Conservation (phyloP, 64 coral and sea anemone species). For the Actinia equina region DNA sequence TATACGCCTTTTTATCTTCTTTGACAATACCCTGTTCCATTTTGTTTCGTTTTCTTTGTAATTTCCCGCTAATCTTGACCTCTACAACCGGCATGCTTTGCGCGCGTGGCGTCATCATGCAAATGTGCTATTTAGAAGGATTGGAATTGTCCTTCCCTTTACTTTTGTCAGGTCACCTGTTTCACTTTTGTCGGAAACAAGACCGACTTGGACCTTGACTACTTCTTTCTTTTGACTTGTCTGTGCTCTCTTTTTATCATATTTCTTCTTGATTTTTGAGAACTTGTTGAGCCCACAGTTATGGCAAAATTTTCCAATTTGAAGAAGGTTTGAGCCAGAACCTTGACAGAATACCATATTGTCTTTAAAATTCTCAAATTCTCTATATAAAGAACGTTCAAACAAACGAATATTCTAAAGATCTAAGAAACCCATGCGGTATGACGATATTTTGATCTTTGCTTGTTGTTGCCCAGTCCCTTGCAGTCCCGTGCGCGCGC, state of each 20-base stretch:
- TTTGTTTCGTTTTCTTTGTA: too few relatives aligned
- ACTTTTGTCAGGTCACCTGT: constrained; percentile 43
- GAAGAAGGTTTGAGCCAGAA: constrained; percentile 1
- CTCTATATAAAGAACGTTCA: not conserved
- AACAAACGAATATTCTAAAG: not conserved
- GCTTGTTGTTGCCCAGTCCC: not conserved
- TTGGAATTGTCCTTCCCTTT: constrained; percentile 68
- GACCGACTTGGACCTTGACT: constrained; percentile 47
- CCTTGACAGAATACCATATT: not conserved
- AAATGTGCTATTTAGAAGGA: not conserved
- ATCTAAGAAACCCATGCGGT: not conserved
- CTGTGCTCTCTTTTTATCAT: not conserved
- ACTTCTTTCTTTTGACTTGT: constrained; percentile 22
- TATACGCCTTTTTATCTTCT: too few relatives aligned
- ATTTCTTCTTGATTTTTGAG: constrained; percentile 20
- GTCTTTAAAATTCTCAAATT: not conserved
- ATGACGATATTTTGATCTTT: not conserved
- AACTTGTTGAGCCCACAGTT: not conserved
- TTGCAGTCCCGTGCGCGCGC: not conserved
- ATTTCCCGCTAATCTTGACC: too few relatives aligned
- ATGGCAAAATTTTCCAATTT: not conserved
- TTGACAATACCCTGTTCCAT: too few relatives aligned
- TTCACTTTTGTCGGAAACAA: constrained; percentile 21
- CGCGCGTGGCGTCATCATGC: too few relatives aligned
- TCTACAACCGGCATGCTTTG: too few relatives aligned